These are phyloP conservation scores for Cossypha niveicapilla DNA, from an alignment of 2,797 vertebrate genomes.

Conservation along the genomic window DNA sequence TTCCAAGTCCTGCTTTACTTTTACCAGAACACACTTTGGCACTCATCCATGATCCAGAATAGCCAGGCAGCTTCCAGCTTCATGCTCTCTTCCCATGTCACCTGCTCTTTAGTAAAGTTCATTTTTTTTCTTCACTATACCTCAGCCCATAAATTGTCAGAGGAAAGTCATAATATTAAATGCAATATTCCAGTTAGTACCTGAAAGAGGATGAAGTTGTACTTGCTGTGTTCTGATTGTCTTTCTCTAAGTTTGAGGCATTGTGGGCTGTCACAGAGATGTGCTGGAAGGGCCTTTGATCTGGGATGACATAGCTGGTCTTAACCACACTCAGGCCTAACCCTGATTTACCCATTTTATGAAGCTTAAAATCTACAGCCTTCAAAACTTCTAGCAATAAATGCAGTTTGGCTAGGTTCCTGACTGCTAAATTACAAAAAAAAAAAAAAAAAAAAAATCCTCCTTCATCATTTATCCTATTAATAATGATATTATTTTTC, in stretches of 20 bases:
- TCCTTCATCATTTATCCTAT: background rate
- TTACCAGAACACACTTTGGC: background rate
- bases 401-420: background rate
- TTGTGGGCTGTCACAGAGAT: background rate
- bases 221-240: background rate
- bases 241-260: background rate
- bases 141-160: background rate
- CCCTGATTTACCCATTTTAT: background rate
- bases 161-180: background rate
- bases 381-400: background rate
- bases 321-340: background rate
- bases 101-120: background rate
- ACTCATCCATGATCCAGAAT: fast-evolving
- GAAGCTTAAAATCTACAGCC: background rate
- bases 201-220: background rate
- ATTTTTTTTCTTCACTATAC: background rate
- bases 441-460: background rate
- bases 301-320: background rate
- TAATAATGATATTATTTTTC: background rate
- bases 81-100: background rate
- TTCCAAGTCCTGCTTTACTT: background rate
- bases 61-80: background rate
- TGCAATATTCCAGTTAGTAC: background rate
- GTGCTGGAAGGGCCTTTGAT: background rate
- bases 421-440: background rate